Base-by-base conservation (phyloP, 2,113 vertebrate genomes). In the Hemibagrus wyckioides region DNA sequence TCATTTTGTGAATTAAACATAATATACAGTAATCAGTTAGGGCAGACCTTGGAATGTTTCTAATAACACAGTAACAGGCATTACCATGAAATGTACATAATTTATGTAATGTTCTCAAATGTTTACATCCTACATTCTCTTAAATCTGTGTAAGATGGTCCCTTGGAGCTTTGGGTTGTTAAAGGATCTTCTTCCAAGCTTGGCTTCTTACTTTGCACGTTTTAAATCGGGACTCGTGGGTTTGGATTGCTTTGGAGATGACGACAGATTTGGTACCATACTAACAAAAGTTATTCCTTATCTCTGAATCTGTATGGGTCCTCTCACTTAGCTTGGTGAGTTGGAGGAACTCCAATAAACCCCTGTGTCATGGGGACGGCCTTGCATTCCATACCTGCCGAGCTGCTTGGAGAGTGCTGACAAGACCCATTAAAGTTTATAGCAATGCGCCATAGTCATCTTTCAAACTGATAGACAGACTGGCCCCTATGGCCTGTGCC, bases 341-440 rank as follows among this genome's bases (percentile, higher is more conserved):
- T 21, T 50, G 80, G 0, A 61, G 21, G 54, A 84, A 83, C 65
- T 59, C 80, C 44, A 87, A 87, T 87, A 82, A 88, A 82, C 56
- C 63, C 57, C 25, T 85, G 48, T 75, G 63, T 89, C 87, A 44
- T 86, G 14, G 76, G 71, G 17, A 86, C 54, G 90, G 87, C 79
- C 61, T 75, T 91, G 89, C 88, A 91, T 90, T 89, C 86, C 86
- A 83, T 92, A 93, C 91, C 92, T 93, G 93, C 90, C 84, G 92
- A 90, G 91, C 89, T 86, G 91, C 92, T 92, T 90, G 86, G 90
- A 90, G 89, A 83, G 84, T 87, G 88, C 91, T 94, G 94, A 95
- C 94, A 94, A 93, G 93, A 94, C 88, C 91, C 92, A 93, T 95
- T 95, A 95, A 94, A 94, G 92, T 95, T 95, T 95, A 95, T 92